Conservation (phyloP, 1,140 invertebrate genomes). For the Heterodera schachtii region DNA sequence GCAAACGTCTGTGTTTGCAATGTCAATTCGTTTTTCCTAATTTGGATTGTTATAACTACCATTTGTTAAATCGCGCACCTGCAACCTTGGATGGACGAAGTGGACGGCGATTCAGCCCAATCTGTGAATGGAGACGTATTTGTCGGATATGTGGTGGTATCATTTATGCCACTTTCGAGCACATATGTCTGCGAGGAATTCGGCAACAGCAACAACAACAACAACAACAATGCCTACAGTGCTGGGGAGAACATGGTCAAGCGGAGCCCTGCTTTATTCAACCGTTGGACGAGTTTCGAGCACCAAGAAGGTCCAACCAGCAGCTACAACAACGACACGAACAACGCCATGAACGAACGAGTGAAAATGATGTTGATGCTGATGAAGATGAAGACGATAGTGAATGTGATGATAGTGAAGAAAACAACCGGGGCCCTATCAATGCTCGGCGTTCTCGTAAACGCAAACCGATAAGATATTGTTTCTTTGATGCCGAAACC, state of each 20-base stretch:
- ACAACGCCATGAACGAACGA: too few relatives aligned
- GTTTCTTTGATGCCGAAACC: slow-evolving; percentile 9
- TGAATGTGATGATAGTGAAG: neutral
- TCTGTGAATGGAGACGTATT: slow-evolving; percentile 8
- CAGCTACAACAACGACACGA: neutral
- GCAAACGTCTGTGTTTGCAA: neutral
- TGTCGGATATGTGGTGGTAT: neutral
- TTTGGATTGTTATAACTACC: slow-evolving; percentile 5
- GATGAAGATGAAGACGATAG: neutral
- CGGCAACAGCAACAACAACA: too few relatives aligned
- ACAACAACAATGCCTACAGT: neutral
- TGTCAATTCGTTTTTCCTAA: slow-evolving; percentile 17
- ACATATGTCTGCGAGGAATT: neutral
- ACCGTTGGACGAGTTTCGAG: neutral
- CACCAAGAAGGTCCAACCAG: neutral
- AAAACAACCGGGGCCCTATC: neutral
- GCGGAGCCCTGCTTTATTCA: slow-evolving; percentile 18
- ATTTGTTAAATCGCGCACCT: neutral
- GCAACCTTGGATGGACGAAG: neutral
- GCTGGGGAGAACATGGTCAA: neutral
- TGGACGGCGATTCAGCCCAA: neutral
- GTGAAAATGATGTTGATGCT: too few relatives aligned
- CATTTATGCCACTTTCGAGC: neutral
- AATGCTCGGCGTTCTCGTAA: too few relatives aligned
- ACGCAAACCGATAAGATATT: neutral